Base-by-base conservation (phyloP, 2,797 vertebrate species). In the Sebastes reedi region DNA sequence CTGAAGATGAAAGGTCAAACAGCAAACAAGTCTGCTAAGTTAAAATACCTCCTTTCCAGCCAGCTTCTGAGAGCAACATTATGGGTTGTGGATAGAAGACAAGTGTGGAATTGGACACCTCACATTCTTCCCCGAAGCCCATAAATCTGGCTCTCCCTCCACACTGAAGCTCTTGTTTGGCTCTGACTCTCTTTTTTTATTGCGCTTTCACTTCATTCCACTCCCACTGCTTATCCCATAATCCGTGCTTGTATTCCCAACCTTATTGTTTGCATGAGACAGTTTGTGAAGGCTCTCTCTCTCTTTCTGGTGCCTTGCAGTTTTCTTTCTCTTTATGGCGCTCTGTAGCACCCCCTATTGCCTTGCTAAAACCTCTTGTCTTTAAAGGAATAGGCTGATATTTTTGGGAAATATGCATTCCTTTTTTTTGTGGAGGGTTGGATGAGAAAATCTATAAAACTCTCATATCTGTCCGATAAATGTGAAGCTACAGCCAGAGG, bases 51-150 rank as follows among this genome's bases (percentile, higher is more conserved):
- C 67, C 36, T 67, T 77, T 81, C 74, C 64, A 74, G 32, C 56
- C 60, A 18, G 54, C 4, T n/a, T 56, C 42, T 36, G 14, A 72
- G 61, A 61, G 75, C 30, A 59, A 59, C 73, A 87, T 90, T 89
- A 80, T 61, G 59, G 79, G 75, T 77, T 89, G 76, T 90, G 81
- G 82, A 80, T 76, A 83, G 86, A 91, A 77, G 36, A 86, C 60
- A 86, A 88, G 87, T 90, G 91, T 92, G 89, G 91, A 95, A 94
- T 86, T 93, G 81, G 87, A 90, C 92, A 93, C 90, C 76, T 87
- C 79, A 56, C 90, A 91, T 94, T 93, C 91, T 88, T 94, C 72
- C 78, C 71, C 75, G 71, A 80, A 88, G 83, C 80, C 69, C 85
- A 92, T 94, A 88, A 93, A 92, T 94, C 91, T 84, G 42, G 4